Conservation (phyloP, 2,797 vertebrate species). For the Crocodylus rhombifer region DNA sequence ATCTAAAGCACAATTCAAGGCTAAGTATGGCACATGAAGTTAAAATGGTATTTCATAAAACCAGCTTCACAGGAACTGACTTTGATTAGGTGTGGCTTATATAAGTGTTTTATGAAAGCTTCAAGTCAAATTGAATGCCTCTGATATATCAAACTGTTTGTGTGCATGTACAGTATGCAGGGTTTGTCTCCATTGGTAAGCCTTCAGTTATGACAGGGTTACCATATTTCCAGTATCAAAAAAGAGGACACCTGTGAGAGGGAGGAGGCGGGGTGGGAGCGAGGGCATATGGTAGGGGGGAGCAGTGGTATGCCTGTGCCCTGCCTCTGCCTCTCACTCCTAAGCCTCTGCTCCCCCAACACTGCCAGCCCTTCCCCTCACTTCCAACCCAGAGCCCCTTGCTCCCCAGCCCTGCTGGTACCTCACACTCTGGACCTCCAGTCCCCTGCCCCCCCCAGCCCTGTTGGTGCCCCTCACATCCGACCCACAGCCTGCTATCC, state of each 20-base stretch:
- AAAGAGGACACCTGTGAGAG: not conserved
- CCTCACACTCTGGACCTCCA: too few relatives aligned
- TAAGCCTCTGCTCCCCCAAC: too few relatives aligned
- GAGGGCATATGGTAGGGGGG: too few relatives aligned
- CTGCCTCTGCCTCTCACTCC: too few relatives aligned
- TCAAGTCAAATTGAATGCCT: not conserved
- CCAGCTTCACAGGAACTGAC: not conserved
- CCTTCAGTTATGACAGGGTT: not conserved
- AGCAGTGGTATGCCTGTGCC: too few relatives aligned
- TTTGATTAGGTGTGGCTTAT: not conserved
- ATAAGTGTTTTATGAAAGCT: not conserved
- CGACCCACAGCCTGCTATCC: too few relatives aligned
- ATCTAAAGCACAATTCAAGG: not conserved
- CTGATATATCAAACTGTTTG: not conserved
- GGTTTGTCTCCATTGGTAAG: accelerated
- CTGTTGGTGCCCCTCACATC: too few relatives aligned
- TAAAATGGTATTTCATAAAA: not conserved
- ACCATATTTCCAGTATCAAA: not conserved
- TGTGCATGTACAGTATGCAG: accelerated
- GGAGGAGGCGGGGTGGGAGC: too few relatives aligned
- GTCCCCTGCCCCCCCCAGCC: too few relatives aligned
- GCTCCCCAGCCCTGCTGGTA: too few relatives aligned
- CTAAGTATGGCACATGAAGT: not conserved
- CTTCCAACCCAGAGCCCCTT: too few relatives aligned
- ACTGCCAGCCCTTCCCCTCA: too few relatives aligned